A percentile compares a stretch with the other conserved stretches of the same genome.
Evolutionary conservation across 2,888 invertebrate genomes (phyloP).

Genomic region (Mimumesa dahlbomi): DNA sequence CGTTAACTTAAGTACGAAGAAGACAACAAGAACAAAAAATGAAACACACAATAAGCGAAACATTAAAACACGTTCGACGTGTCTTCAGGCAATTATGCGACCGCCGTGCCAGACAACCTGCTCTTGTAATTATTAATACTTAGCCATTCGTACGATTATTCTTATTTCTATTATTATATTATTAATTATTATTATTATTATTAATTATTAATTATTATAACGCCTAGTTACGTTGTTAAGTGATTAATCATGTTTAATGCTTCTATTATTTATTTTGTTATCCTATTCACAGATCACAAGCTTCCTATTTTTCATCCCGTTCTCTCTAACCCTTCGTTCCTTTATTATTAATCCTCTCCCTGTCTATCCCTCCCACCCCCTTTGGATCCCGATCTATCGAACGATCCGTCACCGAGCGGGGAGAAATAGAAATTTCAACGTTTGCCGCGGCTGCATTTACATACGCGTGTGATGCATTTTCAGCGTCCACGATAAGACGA

Average conservation of each 20-base stretch:
- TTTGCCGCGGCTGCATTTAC: conserved; percentile 30
- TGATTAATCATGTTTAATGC: conserved; percentile 80
- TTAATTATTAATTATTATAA: conserved; percentile 72
- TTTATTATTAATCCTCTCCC: conserved; percentile 24
- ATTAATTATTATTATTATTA: conserved; percentile 63
- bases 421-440: conserved; percentile 29
- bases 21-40: too few species aligned
- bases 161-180: conserved; percentile 63
- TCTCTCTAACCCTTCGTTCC: conserved; percentile 32
- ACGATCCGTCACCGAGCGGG: conserved; percentile 12
- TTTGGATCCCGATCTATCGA: conserved; percentile 30
- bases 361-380: too few species aligned
- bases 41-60: conserved; percentile 32
- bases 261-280: conserved; percentile 81
- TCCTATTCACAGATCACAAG: conserved; percentile 69
- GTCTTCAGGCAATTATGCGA: conserved; percentile 59
- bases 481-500: background rate
- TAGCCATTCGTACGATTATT: conserved; percentile 71
- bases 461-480: background rate
- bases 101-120: conserved; percentile 68
- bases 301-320: conserved; percentile 56
- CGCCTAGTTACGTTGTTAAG: conserved; percentile 79
- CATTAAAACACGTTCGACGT: conserved; percentile 50
- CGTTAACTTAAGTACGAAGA: conserved; percentile 31
- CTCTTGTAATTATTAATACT: conserved; percentile 75